These are phyloP conservation scores for Gortyna flavago DNA, from an alignment of 2,888 invertebrate species.

Conservation along the genomic window DNA sequence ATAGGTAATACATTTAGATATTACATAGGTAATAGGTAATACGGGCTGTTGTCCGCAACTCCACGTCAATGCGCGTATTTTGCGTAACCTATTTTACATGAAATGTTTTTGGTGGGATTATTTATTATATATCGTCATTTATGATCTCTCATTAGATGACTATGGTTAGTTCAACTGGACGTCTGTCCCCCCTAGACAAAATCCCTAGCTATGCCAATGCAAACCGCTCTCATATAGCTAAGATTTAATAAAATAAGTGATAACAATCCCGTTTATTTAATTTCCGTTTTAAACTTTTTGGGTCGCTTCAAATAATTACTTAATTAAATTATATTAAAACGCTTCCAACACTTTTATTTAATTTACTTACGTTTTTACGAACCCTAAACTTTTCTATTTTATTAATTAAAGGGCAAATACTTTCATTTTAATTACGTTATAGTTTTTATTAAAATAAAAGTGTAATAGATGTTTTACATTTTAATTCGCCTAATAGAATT, in stretches of 20 bases:
- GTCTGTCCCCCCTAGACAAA: too few relatives aligned
- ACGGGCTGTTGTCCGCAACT: too few relatives aligned
- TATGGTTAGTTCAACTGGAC: too few relatives aligned
- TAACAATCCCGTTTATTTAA: neutral
- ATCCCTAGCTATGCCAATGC: too few relatives aligned
- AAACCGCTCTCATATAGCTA: too few relatives aligned
- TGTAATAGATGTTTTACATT: conserved; percentile 1
- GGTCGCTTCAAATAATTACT: conserved; percentile 10
- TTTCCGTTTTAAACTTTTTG: conserved; percentile 2
- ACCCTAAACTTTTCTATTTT: conserved; percentile 23
- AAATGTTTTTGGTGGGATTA: too few relatives aligned
- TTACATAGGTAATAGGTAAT: too few relatives aligned
- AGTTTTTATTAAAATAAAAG: conserved; percentile 10
- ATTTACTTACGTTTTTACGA: conserved; percentile 6
- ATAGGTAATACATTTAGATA: too few relatives aligned
- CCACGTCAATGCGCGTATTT: too few relatives aligned
- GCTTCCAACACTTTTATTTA: neutral
- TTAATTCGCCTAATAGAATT: neutral
- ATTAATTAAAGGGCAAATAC: conserved; percentile 30
- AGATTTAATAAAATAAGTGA: neutral
- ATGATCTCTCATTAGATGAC: too few relatives aligned
- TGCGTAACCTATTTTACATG: too few relatives aligned
- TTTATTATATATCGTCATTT: too few relatives aligned
- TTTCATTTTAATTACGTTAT: conserved; percentile 19
- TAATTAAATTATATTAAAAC: conserved; percentile 26